These are phyloP conservation scores for Anthopleura sola DNA, from an alignment of 64 coral and sea anemone species.

Conservation along the genomic window DNA sequence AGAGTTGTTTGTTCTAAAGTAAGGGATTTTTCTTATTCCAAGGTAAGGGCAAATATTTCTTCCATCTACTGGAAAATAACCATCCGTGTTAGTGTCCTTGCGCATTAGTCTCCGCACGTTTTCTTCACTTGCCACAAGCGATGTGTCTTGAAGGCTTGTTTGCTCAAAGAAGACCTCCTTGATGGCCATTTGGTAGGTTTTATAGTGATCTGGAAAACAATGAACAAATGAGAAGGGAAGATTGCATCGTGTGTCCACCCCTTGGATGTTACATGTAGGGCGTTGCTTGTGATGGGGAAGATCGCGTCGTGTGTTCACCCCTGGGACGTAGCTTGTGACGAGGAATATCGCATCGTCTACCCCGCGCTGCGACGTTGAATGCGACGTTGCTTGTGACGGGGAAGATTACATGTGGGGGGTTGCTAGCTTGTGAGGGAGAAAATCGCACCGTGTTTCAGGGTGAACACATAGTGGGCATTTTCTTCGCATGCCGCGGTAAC, in stretches of 20 bases:
- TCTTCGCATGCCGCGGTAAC: too few relatives aligned
- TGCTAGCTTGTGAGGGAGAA: too few relatives aligned
- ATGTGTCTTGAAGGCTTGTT: not conserved
- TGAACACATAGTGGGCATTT: too few relatives aligned
- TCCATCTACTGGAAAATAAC: slow-evolving; percentile 27
- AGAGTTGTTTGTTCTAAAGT: not conserved
- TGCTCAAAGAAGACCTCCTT: not conserved
- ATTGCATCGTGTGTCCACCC: not conserved
- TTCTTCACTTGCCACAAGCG: not conserved
- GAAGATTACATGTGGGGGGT: too few relatives aligned
- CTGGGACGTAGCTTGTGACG: too few relatives aligned
- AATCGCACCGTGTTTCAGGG: too few relatives aligned
- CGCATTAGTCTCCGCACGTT: not conserved
- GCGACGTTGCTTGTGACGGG: too few relatives aligned
- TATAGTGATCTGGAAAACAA: slow-evolving; percentile 2
- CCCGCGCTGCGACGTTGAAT: too few relatives aligned
- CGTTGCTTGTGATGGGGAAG: not conserved
- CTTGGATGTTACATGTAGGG: not conserved
- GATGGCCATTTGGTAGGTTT: not conserved
- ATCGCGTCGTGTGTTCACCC: not conserved
- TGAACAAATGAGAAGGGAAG: not conserved
- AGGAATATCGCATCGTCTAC: too few relatives aligned
- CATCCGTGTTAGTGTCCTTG: not conserved
- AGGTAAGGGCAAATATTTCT: slow-evolving; percentile 8
- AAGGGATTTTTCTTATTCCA: slow-evolving; percentile 18